Conservation (phyloP, 2,797 vertebrate species). For the Eulemur mongoz region DNA sequence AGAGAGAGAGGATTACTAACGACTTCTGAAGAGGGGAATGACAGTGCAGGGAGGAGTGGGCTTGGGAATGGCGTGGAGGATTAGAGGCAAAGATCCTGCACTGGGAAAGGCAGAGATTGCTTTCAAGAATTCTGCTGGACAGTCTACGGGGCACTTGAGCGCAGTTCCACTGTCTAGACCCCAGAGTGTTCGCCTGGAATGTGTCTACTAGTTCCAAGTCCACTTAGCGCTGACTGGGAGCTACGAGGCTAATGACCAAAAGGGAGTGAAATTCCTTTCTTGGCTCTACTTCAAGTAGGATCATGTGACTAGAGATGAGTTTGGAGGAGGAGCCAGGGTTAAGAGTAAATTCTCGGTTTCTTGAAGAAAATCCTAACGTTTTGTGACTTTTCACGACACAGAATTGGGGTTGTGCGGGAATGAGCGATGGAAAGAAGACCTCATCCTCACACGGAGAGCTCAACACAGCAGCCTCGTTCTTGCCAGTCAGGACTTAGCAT, state of each 20-base stretch:
- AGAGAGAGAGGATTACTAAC: neutral
- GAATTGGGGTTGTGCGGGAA: neutral
- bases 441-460: neutral
- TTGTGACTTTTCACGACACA: neutral
- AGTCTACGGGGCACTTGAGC: neutral
- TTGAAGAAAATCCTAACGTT: neutral
- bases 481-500: neutral
- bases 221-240: neutral
- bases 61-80: neutral
- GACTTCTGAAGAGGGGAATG: neutral
- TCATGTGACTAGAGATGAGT: neutral
- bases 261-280: neutral
- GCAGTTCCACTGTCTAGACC: neutral
- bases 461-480: neutral
- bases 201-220: neutral
- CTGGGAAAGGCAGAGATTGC: neutral
- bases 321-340: neutral
- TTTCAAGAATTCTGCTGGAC: neutral
- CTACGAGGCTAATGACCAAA: neutral
- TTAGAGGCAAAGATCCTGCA: neutral
- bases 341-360: neutral
- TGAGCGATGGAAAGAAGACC: neutral
- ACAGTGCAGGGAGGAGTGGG: neutral
- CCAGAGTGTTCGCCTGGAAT: neutral
- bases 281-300: neutral